A percentile compares a stretch with the other conserved stretches of the same genome.
These are phyloP conservation scores for Octodon degus DNA, from an alignment of 2,113 vertebrate species.

Conservation along the genomic window DNA sequence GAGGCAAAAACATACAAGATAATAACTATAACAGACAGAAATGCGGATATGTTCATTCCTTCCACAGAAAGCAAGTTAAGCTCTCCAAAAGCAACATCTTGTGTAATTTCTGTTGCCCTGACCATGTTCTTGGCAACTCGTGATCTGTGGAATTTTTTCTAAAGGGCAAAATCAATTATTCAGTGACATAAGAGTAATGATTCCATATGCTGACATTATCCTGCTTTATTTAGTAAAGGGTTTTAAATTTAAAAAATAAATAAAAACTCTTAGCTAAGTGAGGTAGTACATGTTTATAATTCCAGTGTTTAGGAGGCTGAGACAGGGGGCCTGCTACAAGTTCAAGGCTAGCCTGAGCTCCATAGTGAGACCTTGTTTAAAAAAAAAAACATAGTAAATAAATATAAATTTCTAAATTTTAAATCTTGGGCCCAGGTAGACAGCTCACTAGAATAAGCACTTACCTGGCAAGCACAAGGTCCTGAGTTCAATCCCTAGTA, in stretches of 20 bases:
- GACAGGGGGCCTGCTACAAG: neutral
- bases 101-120: conserved; percentile 58
- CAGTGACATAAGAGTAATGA: conserved; percentile 69
- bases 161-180: conserved; percentile 79
- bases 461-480: no score
- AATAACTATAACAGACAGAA: conserved; percentile 49
- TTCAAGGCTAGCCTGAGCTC: neutral
- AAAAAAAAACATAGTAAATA: neutral
- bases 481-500: no score
- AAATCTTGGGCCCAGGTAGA: no score
- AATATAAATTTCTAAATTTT: neutral
- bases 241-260: conserved; percentile 59
- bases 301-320: neutral
- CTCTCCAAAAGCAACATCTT: conserved; percentile 69
- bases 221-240: conserved; percentile 49
- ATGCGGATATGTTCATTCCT: conserved; percentile 44
- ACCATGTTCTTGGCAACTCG: conserved; percentile 75
- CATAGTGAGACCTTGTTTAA: neutral
- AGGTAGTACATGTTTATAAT: neutral
- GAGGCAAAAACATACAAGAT: neutral
- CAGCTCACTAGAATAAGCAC: no score
- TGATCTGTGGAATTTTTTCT: conserved; percentile 75
- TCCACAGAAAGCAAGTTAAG: conserved; percentile 48
- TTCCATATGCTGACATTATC: conserved; percentile 54
- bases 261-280: neutral